Base-by-base conservation (phyloP, 2,888 invertebrate genomes). In the Thecocarcelia acutangulata region DNA sequence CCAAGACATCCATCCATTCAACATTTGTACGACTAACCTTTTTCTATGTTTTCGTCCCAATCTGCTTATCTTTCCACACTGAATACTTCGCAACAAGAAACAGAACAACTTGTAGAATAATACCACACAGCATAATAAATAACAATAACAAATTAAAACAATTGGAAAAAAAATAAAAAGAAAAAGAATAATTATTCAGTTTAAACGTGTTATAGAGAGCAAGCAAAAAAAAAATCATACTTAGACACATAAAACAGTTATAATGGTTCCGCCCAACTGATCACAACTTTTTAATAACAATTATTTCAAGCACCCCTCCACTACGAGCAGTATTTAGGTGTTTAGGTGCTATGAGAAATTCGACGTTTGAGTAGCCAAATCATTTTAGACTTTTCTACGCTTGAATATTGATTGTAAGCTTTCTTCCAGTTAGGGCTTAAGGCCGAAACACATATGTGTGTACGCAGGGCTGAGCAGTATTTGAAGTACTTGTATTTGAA, bases 231-330 rank as follows among this genome's bases (percentile, higher is more conserved):
- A 58, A 11, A 68, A 21, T 63, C 13, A 70, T 54, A 54, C n/a
- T 63, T 3, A 58, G 17, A 48, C 28, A 48, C 5, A 64, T 4
- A 19, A 63, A 61, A 64, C 63, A 77, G 73, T 81, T 77, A 76
- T 68, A 13, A 46, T 70, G n/a, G 81, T 73, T 81, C 59, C 81
- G 69, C 68, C 80, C 77, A 77, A 77, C 72, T 73, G 73, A 73
- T 73, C 58, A 69, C 28, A 77, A 40, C 13, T 61, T 58, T 42
- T 63, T 64, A 42, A 44, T 24, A 33, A 21, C 21, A 52, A 50
- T 56, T 74, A 21, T 28, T 50, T 69, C 24, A 6, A 64, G 50
- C 50, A 42, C 64, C 77, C 56, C 58, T 44, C 33, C 19, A 11
- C 12, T 1, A n/a, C 24, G 19, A 15, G 11, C 17, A 13, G 19